Evolutionary conservation across 1,140 invertebrate species (phyloP).

Genomic region (Zaprionus ornatus): DNA sequence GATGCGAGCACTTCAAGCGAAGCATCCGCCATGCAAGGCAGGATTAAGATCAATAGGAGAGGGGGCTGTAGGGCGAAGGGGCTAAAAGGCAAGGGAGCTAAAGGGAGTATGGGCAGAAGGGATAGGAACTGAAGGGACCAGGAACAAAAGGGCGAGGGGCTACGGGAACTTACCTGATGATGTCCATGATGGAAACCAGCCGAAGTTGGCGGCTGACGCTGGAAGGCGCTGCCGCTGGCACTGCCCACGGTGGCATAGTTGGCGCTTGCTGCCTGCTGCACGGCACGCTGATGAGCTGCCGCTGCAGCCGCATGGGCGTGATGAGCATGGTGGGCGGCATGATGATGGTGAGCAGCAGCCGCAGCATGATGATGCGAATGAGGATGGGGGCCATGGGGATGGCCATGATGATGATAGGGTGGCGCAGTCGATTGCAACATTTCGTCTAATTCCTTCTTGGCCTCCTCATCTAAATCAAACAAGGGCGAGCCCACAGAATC

Average conservation of each 20-base stretch:
- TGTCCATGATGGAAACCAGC: slow-evolving; percentile 81
- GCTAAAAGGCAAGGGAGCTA: no score
- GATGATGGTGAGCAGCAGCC: slow-evolving; percentile 42
- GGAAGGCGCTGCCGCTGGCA: slow-evolving; percentile 75
- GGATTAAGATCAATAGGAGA: slow-evolving; percentile 58
- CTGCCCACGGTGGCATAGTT: slow-evolving; percentile 66
- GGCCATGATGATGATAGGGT: slow-evolving; percentile 67
- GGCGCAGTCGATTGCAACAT: slow-evolving; percentile 83
- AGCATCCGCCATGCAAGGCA: slow-evolving; percentile 48
- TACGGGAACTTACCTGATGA: slow-evolving; percentile 74
- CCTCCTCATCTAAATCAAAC: slow-evolving; percentile 83
- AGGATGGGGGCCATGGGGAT: slow-evolving; percentile 48
- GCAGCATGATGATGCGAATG: slow-evolving; percentile 56
- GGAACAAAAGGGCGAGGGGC: neutral
- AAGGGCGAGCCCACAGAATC: slow-evolving; percentile 76
- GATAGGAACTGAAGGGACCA: no score
- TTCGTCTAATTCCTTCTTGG: slow-evolving; percentile 82
- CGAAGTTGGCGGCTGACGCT: slow-evolving; percentile 68
- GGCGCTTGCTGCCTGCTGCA: slow-evolving; percentile 51
- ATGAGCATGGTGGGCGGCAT: slow-evolving; percentile 53
- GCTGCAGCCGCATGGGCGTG: slow-evolving; percentile 52
- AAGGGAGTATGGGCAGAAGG: no score
- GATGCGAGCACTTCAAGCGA: slow-evolving; percentile 58
- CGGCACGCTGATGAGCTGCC: slow-evolving; percentile 50
- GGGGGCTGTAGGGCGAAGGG: no score